These are phyloP conservation scores for Caenorhabditis wallacei DNA, from an alignment of 2,888 invertebrate genomes.

Conservation along the genomic window DNA sequence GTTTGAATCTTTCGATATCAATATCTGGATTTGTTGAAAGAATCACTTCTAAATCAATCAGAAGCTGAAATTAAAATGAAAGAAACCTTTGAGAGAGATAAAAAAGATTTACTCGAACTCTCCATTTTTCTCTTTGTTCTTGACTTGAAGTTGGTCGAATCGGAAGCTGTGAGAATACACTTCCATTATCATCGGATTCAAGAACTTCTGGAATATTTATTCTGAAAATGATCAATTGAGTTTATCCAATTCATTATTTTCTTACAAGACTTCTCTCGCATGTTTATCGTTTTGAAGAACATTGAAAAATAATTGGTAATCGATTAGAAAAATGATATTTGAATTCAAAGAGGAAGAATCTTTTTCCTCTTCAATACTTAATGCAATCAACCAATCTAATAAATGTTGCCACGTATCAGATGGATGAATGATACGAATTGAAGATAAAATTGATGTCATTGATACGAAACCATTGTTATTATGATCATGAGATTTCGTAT, in stretches of 20 bases:
- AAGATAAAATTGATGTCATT: slow-evolving; percentile 12
- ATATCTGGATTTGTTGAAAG: slow-evolving; percentile 55
- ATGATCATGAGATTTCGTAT: slow-evolving; percentile 15
- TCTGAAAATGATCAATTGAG: slow-evolving; percentile 28
- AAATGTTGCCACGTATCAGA: slow-evolving; percentile 54
- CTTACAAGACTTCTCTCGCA: slow-evolving; percentile 57
- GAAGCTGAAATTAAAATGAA: slow-evolving; percentile 24
- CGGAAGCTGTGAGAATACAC: slow-evolving; percentile 61
- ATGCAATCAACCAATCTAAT: slow-evolving; percentile 45
- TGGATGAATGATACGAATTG: slow-evolving; percentile 29
- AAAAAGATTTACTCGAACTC: slow-evolving; percentile 43
- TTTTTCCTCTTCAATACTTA: slow-evolving; percentile 23
- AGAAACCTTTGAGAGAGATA: background rate
- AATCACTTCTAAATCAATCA: slow-evolving; percentile 58
- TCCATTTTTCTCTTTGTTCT: slow-evolving; percentile 59
- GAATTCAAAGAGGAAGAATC: background rate
- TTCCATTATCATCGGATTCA: slow-evolving; percentile 53
- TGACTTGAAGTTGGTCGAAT: slow-evolving; percentile 57
- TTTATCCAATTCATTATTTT: background rate
- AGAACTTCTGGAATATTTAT: slow-evolving; percentile 61
- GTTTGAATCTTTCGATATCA: slow-evolving; percentile 65
- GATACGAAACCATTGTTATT: slow-evolving; percentile 31
- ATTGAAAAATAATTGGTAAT: slow-evolving; percentile 47
- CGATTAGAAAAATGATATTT: slow-evolving; percentile 15
- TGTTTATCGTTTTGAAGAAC: slow-evolving; percentile 50